A percentile compares a stretch with the other conserved stretches of the same genome.
Evolutionary conservation across 2,888 invertebrate species (phyloP).

Genomic region (Serripes groenlandicus): DNA sequence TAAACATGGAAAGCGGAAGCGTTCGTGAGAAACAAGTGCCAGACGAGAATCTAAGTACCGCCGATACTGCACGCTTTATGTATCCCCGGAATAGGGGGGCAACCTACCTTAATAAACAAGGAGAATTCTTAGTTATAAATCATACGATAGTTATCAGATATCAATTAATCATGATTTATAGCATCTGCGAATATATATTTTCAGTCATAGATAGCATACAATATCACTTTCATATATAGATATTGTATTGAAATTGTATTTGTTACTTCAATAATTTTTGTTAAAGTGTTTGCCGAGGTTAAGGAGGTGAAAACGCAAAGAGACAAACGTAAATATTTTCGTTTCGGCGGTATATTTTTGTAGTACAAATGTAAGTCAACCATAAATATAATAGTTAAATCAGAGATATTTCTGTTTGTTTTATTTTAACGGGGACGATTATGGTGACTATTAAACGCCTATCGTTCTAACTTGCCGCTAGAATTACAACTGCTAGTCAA

Average conservation of each 20-base stretch:
- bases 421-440: slow-evolving; percentile 15
- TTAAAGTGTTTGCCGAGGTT: too few relatives aligned
- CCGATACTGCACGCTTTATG: slow-evolving; percentile 1
- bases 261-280: too few relatives aligned
- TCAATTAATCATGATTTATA: too few relatives aligned
- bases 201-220: too few relatives aligned
- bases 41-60: slow-evolving; percentile 25
- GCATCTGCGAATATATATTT: too few relatives aligned
- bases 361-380: slow-evolving; percentile 35
- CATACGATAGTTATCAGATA: too few relatives aligned
- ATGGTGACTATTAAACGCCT: not conserved
- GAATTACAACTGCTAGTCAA: too few relatives aligned
- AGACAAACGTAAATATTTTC: slow-evolving; percentile 54
- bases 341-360: slow-evolving; percentile 40
- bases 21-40: slow-evolving; percentile 36
- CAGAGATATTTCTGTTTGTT: slow-evolving; percentile 32
- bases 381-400: slow-evolving; percentile 42
- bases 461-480: not conserved
- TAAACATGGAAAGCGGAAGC: slow-evolving; percentile 50
- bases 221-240: too few relatives aligned
- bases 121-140: too few relatives aligned
- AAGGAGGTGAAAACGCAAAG: not conserved
- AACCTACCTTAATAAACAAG: too few relatives aligned
- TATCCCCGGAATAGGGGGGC: too few relatives aligned
- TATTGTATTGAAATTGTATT: too few relatives aligned